Evolutionary conservation across 2,113 vertebrate genomes (phyloP).

Genomic region (Cavia aperea): DNA sequence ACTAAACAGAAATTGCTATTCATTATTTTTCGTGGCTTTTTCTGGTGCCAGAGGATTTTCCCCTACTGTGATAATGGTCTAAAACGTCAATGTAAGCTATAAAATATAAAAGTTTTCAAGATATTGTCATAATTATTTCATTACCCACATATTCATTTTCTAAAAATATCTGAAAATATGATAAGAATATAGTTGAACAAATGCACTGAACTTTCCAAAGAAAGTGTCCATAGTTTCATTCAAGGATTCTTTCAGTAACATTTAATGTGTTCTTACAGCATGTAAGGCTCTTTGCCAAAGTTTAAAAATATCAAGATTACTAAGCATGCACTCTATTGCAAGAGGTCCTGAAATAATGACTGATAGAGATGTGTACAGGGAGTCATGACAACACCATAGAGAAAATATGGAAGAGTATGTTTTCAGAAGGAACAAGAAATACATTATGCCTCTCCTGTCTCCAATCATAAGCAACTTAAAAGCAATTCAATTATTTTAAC

Average conservation of each 20-base stretch:
- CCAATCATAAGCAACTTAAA: background rate
- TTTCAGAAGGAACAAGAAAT: no score
- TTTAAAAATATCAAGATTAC: background rate
- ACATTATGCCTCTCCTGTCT: accelerated
- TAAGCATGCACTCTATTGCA: background rate
- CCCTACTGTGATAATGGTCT: constrained; percentile 56
- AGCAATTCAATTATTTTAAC: background rate
- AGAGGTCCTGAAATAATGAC: background rate
- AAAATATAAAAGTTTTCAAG: constrained; percentile 55
- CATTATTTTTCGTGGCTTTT: constrained; percentile 46
- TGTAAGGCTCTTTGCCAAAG: background rate
- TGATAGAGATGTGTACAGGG: no score
- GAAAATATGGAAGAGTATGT: background rate
- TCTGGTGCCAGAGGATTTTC: constrained; percentile 3
- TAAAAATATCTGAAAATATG: constrained; percentile 25
- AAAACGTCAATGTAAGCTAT: constrained; percentile 2
- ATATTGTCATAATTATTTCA: constrained; percentile 64
- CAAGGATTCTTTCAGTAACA: background rate
- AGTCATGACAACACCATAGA: accelerated
- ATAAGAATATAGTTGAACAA: background rate
- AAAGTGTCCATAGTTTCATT: background rate
- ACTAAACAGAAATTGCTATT: constrained; percentile 52
- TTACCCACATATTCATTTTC: background rate
- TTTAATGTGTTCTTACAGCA: background rate
- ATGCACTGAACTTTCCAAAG: background rate